Conservation (phyloP, 2,113 vertebrate species). For the Campylomormyrus tamandua region DNA sequence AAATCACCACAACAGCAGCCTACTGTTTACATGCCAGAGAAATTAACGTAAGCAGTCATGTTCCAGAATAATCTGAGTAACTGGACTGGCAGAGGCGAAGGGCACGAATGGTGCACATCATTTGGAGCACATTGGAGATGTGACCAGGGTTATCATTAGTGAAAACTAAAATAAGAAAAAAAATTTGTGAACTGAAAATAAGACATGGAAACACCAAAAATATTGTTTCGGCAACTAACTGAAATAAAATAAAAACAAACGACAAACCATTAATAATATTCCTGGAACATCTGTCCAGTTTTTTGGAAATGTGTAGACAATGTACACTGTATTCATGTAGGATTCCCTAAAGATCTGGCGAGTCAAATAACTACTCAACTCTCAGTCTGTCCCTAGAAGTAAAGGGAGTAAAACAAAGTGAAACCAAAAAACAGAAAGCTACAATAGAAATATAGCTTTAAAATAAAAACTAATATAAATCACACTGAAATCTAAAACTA, state of each 20-base stretch:
- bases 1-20: background rate
- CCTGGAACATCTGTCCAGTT: background rate
- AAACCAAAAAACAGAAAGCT: too few species aligned
- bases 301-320: background rate
- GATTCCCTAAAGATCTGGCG: background rate
- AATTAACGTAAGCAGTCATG: background rate
- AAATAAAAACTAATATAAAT: background rate
- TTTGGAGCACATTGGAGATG: background rate
- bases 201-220: background rate
- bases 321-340: background rate
- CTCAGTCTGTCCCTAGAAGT: background rate
- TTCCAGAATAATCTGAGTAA: background rate
- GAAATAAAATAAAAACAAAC: background rate
- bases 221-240: background rate
- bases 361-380: background rate
- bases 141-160: background rate
- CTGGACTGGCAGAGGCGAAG: background rate
- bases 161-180: background rate
- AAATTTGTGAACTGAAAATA: background rate
- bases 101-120: background rate
- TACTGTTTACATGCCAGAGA: background rate
- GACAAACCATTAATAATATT: background rate
- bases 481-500: background rate
- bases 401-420: too few species aligned
- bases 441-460: background rate